Evolutionary conservation across 2,113 vertebrate species (phyloP).

Genomic region (Centropristis striata): DNA sequence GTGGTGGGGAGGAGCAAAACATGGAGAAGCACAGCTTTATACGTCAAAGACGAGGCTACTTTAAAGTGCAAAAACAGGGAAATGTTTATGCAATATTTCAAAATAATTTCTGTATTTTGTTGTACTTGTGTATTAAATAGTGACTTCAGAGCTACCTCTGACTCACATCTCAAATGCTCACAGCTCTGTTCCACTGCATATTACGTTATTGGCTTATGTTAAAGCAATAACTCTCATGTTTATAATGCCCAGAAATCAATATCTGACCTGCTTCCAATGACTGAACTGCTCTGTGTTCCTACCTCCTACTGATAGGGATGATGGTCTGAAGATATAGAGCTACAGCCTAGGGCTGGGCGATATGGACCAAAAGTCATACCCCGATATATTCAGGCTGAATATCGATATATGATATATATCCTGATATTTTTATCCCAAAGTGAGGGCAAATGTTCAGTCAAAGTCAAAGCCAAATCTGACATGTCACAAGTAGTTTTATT

Average conservation of each 20-base stretch:
- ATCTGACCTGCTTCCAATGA: too few species aligned
- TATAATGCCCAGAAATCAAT: not conserved
- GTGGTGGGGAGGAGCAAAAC: not conserved
- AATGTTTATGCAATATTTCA: slow-evolving; percentile 10
- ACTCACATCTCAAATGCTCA: not conserved
- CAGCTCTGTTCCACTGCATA: not conserved
- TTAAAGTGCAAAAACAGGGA: not conserved
- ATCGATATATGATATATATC: too few species aligned
- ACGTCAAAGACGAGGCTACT: slow-evolving; percentile 11
- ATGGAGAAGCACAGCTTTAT: slow-evolving; percentile 6
- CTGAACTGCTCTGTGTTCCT: too few species aligned
- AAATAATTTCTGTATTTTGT: slow-evolving; percentile 1
- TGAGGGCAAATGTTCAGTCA: too few species aligned
- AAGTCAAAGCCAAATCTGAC: too few species aligned
- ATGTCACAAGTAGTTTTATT: too few species aligned
- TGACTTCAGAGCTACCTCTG: slow-evolving; percentile 6
- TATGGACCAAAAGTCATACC: too few species aligned
- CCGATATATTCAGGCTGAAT: too few species aligned
- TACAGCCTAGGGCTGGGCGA: too few species aligned
- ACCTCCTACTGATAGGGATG: too few species aligned
- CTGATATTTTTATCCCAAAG: too few species aligned
- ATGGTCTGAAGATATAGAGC: too few species aligned
- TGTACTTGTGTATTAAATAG: not conserved
- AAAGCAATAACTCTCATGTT: not conserved
- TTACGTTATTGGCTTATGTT: not conserved